Conservation (phyloP, 92 coral and sea anemone species). For the Porites cylindrica region DNA sequence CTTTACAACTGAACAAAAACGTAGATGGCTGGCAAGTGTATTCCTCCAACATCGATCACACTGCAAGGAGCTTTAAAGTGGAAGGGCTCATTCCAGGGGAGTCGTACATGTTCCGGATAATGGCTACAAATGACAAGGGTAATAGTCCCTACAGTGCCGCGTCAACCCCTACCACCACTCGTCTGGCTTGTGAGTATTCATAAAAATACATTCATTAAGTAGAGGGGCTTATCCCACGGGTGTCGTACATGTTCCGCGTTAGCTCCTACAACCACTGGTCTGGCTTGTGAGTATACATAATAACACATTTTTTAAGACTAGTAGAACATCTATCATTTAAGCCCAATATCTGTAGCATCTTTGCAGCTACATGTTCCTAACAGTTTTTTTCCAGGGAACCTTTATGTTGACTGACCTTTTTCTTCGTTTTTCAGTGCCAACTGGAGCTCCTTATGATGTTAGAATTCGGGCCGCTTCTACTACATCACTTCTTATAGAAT, state of each 20-base stretch:
- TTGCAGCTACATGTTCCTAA: no score
- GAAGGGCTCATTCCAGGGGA: conserved; percentile 88
- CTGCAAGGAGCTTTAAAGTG: conserved; percentile 67
- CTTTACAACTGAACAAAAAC: conserved; percentile 77
- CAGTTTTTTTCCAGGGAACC: not conserved
- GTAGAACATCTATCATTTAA: no score
- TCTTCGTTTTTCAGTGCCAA: conserved; percentile 67
- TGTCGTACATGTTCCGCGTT: conserved; percentile 85
- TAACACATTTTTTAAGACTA: not conserved
- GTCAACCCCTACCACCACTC: conserved; percentile 79
- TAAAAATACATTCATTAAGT: not conserved
- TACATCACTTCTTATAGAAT: conserved; percentile 75
- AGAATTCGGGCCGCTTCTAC: conserved; percentile 79
- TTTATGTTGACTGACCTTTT: not conserved
- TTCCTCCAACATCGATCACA: conserved; percentile 68
- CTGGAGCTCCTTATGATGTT: conserved; percentile 95
- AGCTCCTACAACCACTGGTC: conserved; percentile 72
- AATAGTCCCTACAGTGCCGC: conserved; percentile 88
- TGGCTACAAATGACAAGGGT: conserved; percentile 90
- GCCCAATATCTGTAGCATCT: no score
- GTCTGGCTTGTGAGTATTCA: conserved; percentile 37
- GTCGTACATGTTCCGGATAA: conserved; percentile 85
- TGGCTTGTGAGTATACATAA: conserved; percentile 17
- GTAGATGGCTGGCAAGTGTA: conserved; percentile 87
- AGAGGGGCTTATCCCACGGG: conserved; percentile 86